These are phyloP conservation scores for Meloidogyne floridensis DNA, from an alignment of 1,140 invertebrate species.

Conservation along the genomic window DNA sequence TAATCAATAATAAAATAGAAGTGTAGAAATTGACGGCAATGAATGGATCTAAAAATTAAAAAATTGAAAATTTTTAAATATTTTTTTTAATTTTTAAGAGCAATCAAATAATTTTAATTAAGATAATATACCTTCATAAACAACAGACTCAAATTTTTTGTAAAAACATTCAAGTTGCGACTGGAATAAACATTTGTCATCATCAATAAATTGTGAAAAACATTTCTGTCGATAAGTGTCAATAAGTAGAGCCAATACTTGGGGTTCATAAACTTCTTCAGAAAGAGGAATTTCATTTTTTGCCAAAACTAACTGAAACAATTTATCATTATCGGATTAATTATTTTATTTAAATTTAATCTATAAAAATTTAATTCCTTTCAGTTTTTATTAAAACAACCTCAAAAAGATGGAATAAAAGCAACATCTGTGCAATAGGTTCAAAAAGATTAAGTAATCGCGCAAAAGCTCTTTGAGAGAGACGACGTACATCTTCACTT, in stretches of 20 bases:
- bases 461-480: slow-evolving; percentile 20
- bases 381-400: slow-evolving; percentile 15
- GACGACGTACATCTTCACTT: slow-evolving; percentile 6
- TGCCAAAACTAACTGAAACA: slow-evolving; percentile 2
- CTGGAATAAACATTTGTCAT: slow-evolving; percentile 29
- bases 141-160: slow-evolving; percentile 10
- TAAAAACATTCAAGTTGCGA: slow-evolving; percentile 28
- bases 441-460: slow-evolving; percentile 35
- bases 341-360: neutral
- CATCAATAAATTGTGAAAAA: slow-evolving; percentile 7
- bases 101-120: neutral
- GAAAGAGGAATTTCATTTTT: slow-evolving; percentile 17
- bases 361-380: neutral
- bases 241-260: slow-evolving; percentile 43
- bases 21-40: slow-evolving; percentile 27
- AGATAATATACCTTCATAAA: slow-evolving; percentile 26
- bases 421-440: slow-evolving; percentile 35
- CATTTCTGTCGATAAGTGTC: slow-evolving; percentile 46
- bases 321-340: neutral
- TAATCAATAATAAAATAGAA: slow-evolving; percentile 19
- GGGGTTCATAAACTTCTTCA: slow-evolving; percentile 38
- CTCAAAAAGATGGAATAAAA: slow-evolving; percentile 45
- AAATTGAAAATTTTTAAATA: too few relatives aligned
- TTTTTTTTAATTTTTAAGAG: too few relatives aligned
- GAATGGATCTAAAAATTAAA: slow-evolving; percentile 12